Evolutionary conservation across 2,888 invertebrate genomes (phyloP), one percentile per base, ranked within the genome.

Genomic region (Phengaris alcon): DNA sequence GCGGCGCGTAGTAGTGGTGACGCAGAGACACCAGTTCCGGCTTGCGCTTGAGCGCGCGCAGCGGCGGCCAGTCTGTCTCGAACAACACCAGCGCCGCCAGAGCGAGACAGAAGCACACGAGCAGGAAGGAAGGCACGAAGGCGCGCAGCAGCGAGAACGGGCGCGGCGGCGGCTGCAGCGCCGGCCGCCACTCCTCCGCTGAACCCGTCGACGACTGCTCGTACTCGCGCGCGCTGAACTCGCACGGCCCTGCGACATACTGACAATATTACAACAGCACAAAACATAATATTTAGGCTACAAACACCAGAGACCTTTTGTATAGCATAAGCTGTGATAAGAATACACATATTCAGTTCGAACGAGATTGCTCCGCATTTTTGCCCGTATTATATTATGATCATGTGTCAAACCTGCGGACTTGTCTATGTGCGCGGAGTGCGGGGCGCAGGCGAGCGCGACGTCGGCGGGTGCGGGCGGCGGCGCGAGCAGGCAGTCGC

Each of bases 161-260:
- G 0, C 85, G 82, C 4, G 88, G 85, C 0, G 86, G 82, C n/a
- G 86, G 84, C 8, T 82, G 81, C 52, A 84, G 81, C 3, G 86
- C 86, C 76, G 82, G 84, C 76, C 84, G 73, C 82, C 82, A 81
- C 74, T 80, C 81, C 74, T 81, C 90, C 81, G 96, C 96, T 76
- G 96, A 96, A 88, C 97, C 97, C 13, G 96, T 96, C 48, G 97
- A 97, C 70, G 97, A 97, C 86, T 97, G 97, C 85, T 97, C 81
- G 96, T 96, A 89, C 57, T 96, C 96, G 72, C 96, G 95, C 86
- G 95, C 95, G 87, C 95, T 95, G 85, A 95, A 96, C 83, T 96
- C 95, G 51, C 80, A 84, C 91, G 92, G 78, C 90, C 86, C 82
- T 90, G 91, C 79, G 73, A 74, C 9, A 72, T 6, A 72, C 54